These are phyloP conservation scores for Sphinx pinastri DNA, from an alignment of 2,888 invertebrate species.

Conservation along the genomic window DNA sequence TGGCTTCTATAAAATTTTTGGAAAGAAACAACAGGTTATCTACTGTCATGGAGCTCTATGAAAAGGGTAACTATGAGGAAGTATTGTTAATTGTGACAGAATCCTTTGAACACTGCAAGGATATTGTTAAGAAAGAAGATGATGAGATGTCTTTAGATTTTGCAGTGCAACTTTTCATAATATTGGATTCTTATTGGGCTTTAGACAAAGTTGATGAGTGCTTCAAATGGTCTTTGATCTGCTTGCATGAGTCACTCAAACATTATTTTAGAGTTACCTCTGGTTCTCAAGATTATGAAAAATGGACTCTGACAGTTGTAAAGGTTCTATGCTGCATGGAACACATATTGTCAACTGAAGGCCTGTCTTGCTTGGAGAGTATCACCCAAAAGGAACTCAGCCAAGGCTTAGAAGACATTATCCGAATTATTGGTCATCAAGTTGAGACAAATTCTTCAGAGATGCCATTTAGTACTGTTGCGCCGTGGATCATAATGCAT, in stretches of 20 bases:
- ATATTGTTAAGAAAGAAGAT: conserved; percentile 69
- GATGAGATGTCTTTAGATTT: conserved; percentile 80
- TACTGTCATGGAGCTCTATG: conserved; percentile 87
- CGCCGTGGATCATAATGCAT: conserved; percentile 94
- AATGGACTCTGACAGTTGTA: conserved; percentile 73
- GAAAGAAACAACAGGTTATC: conserved; percentile 83
- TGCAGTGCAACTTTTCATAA: conserved; percentile 83
- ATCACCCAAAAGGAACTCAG: conserved; percentile 85
- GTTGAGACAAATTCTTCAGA: conserved; percentile 88
- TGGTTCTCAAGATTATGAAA: conserved; percentile 72
- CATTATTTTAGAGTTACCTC: conserved; percentile 83
- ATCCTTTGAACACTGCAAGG: conserved; percentile 85
- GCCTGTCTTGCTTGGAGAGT: conserved; percentile 76
- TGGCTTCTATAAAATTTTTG: conserved; percentile 66
- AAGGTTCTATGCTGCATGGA: conserved; percentile 77
- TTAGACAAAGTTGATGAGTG: conserved; percentile 86
- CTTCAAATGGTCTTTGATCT: conserved; percentile 90
- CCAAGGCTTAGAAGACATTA: conserved; percentile 89
- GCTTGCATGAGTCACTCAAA: conserved; percentile 89
- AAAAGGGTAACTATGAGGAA: conserved; percentile 86
- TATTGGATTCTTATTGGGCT: conserved; percentile 87
- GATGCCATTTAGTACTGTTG: conserved; percentile 87
- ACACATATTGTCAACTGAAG: conserved; percentile 73
- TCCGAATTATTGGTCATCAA: conserved; percentile 90
- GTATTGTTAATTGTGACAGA: conserved; percentile 87